Evolutionary conservation across 1,140 invertebrate genomes (phyloP).

Genomic region (Sinonovacula constricta): DNA sequence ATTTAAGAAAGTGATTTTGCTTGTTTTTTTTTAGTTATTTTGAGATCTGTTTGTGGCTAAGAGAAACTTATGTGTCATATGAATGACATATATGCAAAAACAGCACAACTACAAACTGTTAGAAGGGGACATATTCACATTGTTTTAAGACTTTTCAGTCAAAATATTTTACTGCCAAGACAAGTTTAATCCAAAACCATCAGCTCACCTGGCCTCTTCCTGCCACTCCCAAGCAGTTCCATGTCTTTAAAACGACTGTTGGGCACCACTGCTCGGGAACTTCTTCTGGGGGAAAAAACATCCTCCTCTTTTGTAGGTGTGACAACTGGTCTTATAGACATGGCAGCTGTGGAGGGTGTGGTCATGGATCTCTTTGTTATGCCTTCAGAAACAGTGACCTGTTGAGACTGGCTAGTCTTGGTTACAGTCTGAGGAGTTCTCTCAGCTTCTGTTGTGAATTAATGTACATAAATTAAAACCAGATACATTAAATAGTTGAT

Average conservation of each 20-base stretch:
- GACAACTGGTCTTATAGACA: not conserved
- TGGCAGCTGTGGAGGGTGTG: not conserved
- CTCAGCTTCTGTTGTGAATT: not conserved
- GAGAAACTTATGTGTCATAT: too few species aligned
- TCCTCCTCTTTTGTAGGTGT: not conserved
- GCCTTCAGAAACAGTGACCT: not conserved
- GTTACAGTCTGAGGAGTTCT: not conserved
- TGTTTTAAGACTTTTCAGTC: too few species aligned
- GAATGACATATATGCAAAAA: too few species aligned
- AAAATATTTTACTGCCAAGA: too few species aligned
- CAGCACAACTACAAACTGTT: too few species aligned
- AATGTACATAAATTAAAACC: not conserved
- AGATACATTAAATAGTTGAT: not conserved
- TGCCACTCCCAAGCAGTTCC: slow-evolving; percentile 21
- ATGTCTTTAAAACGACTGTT: slow-evolving; percentile 47
- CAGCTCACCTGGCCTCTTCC: slow-evolving; percentile 13
- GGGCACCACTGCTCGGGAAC: slow-evolving; percentile 39
- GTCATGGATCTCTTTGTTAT: not conserved
- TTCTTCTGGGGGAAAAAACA: slow-evolving; percentile 25
- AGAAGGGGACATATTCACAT: too few species aligned
- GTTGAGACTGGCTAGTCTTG: not conserved
- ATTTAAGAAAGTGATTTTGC: too few species aligned
- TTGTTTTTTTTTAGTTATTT: too few species aligned
- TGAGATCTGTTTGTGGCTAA: too few species aligned
- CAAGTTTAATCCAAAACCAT: too few species aligned